phyloP scores from a whole-genome alignment of 1,140 invertebrate species.

The Centruroides vittatus region DNA sequence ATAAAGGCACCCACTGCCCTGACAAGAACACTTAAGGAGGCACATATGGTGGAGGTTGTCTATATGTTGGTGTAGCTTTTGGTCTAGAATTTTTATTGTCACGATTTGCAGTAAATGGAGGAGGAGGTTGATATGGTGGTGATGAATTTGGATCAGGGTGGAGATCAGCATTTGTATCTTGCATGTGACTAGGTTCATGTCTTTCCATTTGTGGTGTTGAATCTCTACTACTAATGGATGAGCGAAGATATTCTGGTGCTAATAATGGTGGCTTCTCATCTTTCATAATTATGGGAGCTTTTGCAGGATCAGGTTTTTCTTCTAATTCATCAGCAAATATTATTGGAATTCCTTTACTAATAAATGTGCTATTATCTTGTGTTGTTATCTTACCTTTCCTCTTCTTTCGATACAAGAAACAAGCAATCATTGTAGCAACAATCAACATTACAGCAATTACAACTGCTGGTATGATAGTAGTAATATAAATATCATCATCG shows the following conservation, averaged over 20 bases:
- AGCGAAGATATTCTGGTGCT: conserved; percentile 54
- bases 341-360: conserved; percentile 81
- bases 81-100: conserved; percentile 48
- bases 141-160: conserved; percentile 18
- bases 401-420: conserved; percentile 66
- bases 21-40: conserved; percentile 51
- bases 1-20: too few relatives aligned
- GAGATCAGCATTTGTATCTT: conserved; percentile 23
- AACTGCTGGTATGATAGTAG: conserved; percentile 73
- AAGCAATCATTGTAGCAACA: conserved; percentile 71
- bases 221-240: conserved; percentile 33
- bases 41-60: conserved; percentile 80
- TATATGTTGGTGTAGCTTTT: conserved; percentile 68
- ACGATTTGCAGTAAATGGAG: conserved; percentile 52
- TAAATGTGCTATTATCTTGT: conserved; percentile 42
- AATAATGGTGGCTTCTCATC: conserved; percentile 81
- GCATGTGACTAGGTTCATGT: conserved; percentile 24
- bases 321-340: conserved; percentile 86
- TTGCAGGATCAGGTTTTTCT: conserved; percentile 73
- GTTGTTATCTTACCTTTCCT: conserved; percentile 66
- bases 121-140: conserved; percentile 56
- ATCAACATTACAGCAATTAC: conserved; percentile 79
- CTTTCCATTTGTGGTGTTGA: conserved; percentile 33
- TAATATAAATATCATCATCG: conserved; percentile 67
- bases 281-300: conserved; percentile 78